phyloP scores from a whole-genome alignment of 2,797 vertebrate species.

The Coranthus polyacanthus region DNA sequence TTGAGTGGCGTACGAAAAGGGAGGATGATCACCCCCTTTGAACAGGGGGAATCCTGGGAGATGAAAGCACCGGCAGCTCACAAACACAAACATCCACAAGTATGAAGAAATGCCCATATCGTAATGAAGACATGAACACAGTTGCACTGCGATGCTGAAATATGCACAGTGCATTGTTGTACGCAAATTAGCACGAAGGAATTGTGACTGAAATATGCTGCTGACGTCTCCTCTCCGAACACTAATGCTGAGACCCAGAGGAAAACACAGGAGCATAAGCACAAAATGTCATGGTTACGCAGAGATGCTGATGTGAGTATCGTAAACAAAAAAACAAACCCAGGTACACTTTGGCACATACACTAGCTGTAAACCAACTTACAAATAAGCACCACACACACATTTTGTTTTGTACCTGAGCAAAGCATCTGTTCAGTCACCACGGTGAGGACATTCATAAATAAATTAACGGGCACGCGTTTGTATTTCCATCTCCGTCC shows the following conservation, averaged over 20 bases:
- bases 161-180: background rate
- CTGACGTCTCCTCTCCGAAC: no score
- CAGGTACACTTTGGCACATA: background rate
- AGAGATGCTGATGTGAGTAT: background rate
- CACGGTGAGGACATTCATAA: slow-evolving; percentile 53
- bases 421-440: slow-evolving; percentile 57
- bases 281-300: background rate
- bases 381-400: background rate
- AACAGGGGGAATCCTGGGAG: slow-evolving; percentile 14
- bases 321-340: background rate
- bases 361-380: background rate
- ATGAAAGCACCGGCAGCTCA: slow-evolving; percentile 3
- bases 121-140: background rate
- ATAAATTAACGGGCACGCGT: slow-evolving; percentile 49
- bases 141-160: background rate
- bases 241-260: background rate
- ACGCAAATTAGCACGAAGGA: background rate
- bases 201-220: background rate
- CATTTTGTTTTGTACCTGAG: slow-evolving; percentile 36
- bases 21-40: slow-evolving; percentile 21
- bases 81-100: background rate
- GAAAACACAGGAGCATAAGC: background rate
- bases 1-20: slow-evolving; percentile 47
- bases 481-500: slow-evolving; percentile 46
- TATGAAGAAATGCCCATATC: background rate